Percentiles rank a stretch among this genome's conserved stretches.
These are phyloP conservation scores for Drosophila paucipuncta DNA, from an alignment of 2,888 invertebrate species.

Conservation along the genomic window DNA sequence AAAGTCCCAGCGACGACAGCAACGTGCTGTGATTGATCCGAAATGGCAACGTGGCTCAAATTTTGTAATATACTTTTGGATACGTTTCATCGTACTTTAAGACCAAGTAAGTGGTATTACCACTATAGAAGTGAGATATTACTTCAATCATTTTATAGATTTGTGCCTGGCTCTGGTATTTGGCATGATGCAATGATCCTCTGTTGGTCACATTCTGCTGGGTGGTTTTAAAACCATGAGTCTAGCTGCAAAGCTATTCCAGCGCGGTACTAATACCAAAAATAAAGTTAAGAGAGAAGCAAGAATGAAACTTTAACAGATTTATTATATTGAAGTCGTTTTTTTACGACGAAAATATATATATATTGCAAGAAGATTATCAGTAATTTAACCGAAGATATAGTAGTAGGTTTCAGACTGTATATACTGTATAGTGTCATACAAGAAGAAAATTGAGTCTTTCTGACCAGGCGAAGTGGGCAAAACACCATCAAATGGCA, in stretches of 20 bases:
- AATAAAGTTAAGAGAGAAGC: too few species aligned
- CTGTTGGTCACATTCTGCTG: conserved; percentile 65
- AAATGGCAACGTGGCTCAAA: conserved; percentile 37
- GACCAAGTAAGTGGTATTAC: conserved; percentile 66
- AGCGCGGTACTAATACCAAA: conserved; percentile 49
- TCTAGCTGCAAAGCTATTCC: conserved; percentile 35
- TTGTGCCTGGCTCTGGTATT: conserved; percentile 73
- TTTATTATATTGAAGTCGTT: too few species aligned
- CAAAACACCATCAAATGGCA: too few species aligned
- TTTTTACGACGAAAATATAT: too few species aligned
- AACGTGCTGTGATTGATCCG: conserved; percentile 25
- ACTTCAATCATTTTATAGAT: conserved; percentile 53
- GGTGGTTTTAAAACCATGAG: conserved; percentile 58
- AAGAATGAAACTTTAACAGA: too few species aligned
- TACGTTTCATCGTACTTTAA: conserved; percentile 77
- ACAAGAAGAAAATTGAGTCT: too few species aligned
- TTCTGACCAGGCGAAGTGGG: too few species aligned
- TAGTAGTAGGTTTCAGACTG: too few species aligned
- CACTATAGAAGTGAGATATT: fast-evolving
- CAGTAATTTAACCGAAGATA: too few species aligned
- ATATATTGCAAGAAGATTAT: too few species aligned
- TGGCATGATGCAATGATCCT: conserved; percentile 73
- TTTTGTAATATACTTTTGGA: conserved; percentile 40
- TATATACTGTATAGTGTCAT: too few species aligned
- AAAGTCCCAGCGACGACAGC: conserved; percentile 44